Percentiles rank a stretch among this genome's conserved stretches.
phyloP scores from a whole-genome alignment of 2,888 invertebrate genomes.

The Phania funesta region DNA sequence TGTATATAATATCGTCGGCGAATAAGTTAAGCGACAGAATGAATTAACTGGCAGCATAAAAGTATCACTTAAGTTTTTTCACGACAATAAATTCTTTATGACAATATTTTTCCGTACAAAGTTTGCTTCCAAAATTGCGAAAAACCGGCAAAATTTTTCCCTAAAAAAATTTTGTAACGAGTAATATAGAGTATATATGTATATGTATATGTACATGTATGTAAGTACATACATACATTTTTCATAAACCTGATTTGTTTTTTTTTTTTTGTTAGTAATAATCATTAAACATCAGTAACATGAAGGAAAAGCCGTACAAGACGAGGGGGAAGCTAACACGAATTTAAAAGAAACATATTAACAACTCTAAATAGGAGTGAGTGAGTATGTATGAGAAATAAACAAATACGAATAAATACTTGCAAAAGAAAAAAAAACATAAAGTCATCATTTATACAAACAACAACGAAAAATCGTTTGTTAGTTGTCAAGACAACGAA shows the following conservation, averaged over 20 bases:
- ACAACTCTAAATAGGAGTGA: neutral
- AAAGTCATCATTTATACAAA: slow-evolving; percentile 38
- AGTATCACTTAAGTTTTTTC: no score
- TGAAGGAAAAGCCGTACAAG: neutral
- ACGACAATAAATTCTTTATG: no score
- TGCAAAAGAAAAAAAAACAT: neutral
- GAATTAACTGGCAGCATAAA: no score
- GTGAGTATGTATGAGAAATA: neutral
- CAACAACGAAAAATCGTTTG: slow-evolving; percentile 24
- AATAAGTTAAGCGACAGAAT: no score
- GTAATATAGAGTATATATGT: no score
- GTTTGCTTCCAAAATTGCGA: no score
- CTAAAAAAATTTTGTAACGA: no score
- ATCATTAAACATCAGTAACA: slow-evolving; percentile 23
- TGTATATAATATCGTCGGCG: no score
- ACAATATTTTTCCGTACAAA: no score
- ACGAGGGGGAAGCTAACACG: neutral
- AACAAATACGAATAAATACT: slow-evolving; percentile 1
- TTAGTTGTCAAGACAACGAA: slow-evolving; percentile 54
- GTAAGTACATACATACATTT: no score
- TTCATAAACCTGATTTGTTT: slow-evolving; percentile 32
- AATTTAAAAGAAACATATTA: slow-evolving; percentile 1
- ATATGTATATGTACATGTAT: no score
- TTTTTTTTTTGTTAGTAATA: neutral
- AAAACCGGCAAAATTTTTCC: no score